phyloP scores from a whole-genome alignment of 1,140 invertebrate genomes.

The Vanessa tameamea region DNA sequence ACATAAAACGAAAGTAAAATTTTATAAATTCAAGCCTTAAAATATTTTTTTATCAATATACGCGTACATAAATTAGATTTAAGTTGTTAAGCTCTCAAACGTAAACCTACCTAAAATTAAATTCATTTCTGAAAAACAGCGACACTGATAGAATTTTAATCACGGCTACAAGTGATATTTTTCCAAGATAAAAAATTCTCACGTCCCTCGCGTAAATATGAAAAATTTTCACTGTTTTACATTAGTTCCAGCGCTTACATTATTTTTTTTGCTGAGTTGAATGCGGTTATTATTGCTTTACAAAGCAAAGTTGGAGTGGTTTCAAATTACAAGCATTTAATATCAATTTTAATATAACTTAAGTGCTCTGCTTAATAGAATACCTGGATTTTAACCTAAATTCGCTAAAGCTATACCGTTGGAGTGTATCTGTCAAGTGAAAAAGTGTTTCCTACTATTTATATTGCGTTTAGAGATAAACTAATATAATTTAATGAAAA shows the following conservation, averaged over 20 bases:
- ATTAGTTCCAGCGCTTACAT: not conserved
- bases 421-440: too few relatives aligned
- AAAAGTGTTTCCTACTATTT: too few relatives aligned
- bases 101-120: conserved; percentile 17
- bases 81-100: conserved; percentile 22
- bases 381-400: too few relatives aligned
- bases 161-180: conserved; percentile 13
- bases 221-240: conserved; percentile 13
- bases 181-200: conserved; percentile 2
- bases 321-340: not conserved
- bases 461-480: too few relatives aligned
- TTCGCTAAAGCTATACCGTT: too few relatives aligned
- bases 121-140: conserved; percentile 22
- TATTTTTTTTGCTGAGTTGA: not conserved
- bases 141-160: conserved; percentile 24
- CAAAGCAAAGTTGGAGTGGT: not conserved
- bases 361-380: too few relatives aligned
- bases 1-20: not conserved
- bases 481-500: too few relatives aligned
- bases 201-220: conserved; percentile 9
- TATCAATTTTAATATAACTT: too few relatives aligned
- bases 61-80: not conserved
- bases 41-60: conserved; percentile 2
- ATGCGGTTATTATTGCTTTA: conserved; percentile 6
- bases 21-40: not conserved